Percentiles rank a stretch among this genome's conserved stretches.
Conservation (phyloP, 2,888 invertebrate genomes). For the Drosophila monieri region DNA sequence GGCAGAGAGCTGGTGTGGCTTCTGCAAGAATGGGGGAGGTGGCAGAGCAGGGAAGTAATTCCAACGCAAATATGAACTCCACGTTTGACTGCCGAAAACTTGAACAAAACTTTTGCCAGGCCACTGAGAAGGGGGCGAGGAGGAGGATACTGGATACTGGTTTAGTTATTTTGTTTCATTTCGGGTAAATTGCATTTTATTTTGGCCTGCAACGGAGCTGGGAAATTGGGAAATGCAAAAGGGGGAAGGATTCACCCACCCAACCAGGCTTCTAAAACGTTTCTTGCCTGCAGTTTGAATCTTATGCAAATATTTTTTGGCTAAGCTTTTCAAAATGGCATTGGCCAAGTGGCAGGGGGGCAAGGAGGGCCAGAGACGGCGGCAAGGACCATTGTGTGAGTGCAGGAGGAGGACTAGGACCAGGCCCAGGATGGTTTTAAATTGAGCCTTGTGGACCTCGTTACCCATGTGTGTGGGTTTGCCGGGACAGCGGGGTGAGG, state of each 20-base stretch:
- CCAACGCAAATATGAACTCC: constrained; percentile 74
- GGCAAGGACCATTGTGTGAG: constrained; percentile 32
- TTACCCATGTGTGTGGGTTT: constrained; percentile 24
- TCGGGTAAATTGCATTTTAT: constrained; percentile 56
- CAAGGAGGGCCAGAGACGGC: no score
- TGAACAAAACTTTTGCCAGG: constrained; percentile 55
- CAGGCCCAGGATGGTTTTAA: constrained; percentile 45
- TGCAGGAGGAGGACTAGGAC: constrained; percentile 7
- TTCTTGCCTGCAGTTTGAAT: constrained; percentile 70
- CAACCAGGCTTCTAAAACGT: constrained; percentile 27
- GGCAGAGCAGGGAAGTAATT: not conserved
- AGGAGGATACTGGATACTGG: not conserved
- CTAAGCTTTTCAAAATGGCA: constrained; percentile 69
- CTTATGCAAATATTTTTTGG: constrained; percentile 76
- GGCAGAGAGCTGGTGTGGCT: not conserved
- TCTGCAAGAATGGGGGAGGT: not conserved
- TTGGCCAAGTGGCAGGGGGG: constrained; percentile 18
- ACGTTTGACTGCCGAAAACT: constrained; percentile 64
- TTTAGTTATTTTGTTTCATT: constrained; percentile 64
- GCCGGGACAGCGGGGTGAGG: constrained; percentile 10
- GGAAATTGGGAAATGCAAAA: not conserved
- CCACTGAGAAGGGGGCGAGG: constrained; percentile 6
- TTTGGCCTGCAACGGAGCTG: constrained; percentile 11
- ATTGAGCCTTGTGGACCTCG: constrained; percentile 60
- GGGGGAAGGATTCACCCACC: not conserved